phyloP scores from a whole-genome alignment of 2,888 invertebrate species.

The Geotrupes spiniger region DNA sequence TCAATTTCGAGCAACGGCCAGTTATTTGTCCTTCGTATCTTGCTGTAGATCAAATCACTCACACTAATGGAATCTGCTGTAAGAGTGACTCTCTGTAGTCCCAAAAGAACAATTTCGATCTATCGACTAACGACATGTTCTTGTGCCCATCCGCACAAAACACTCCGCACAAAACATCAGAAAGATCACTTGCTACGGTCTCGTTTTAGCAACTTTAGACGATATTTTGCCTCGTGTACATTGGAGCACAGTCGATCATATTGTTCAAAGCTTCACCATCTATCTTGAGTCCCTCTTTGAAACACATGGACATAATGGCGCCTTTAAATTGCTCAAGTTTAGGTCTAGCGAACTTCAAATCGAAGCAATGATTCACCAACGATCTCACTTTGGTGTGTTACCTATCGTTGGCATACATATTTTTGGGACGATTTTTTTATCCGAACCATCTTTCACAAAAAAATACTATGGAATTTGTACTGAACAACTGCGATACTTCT shows the following conservation, averaged over 20 bases:
- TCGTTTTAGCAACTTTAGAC: no score
- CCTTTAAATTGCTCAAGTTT: conserved; percentile 86
- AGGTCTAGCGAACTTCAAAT: conserved; percentile 83
- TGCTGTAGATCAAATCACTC: conserved; percentile 81
- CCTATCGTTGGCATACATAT: conserved; percentile 95
- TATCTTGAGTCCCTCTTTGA: conserved; percentile 84
- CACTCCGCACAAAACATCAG: no score
- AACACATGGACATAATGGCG: conserved; percentile 88
- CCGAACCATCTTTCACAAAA: conserved; percentile 38
- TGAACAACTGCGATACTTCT: conserved; percentile 77
- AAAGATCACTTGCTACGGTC: no score
- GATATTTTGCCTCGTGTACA: conserved; percentile 94
- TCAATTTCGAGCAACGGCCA: conserved; percentile 86
- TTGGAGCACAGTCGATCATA: conserved; percentile 82
- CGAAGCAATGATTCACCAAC: conserved; percentile 90
- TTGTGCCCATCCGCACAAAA: conserved; percentile 79
- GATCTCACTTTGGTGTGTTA: conserved; percentile 91
- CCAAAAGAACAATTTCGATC: conserved; percentile 89
- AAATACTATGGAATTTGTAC: conserved; percentile 72
- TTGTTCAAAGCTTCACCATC: conserved; percentile 73
- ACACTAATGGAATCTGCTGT: conserved; percentile 83
- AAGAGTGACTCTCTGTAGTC: conserved; percentile 88
- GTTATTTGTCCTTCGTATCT: conserved; percentile 73
- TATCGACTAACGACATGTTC: conserved; percentile 75
- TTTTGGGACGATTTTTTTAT: no score